Percentiles rank a stretch among this genome's conserved stretches.
These are phyloP conservation scores for Bimastos eiseni DNA, from an alignment of 2,888 invertebrate genomes.

Conservation along the genomic window DNA sequence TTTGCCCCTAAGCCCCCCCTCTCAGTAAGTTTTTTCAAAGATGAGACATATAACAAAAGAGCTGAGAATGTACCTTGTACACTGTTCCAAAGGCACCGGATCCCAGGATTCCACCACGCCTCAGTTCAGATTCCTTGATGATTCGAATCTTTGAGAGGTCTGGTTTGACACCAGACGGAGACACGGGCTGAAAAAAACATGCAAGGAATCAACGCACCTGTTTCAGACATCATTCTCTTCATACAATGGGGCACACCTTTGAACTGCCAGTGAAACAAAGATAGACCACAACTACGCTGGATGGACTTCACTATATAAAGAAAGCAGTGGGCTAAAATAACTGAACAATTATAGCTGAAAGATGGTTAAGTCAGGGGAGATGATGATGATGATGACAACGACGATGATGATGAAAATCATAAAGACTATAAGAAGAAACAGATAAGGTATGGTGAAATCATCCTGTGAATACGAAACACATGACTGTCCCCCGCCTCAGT, in stretches of 20 bases:
- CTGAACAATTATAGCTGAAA: background rate
- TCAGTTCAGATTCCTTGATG: slow-evolving; percentile 88
- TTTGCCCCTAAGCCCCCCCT: no score
- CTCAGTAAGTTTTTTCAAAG: no score
- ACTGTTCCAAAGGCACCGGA: slow-evolving; percentile 93
- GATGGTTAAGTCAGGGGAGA: background rate
- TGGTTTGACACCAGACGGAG: slow-evolving; percentile 88
- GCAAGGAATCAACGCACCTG: background rate
- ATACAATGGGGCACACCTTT: no score
- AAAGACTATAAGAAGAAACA: background rate
- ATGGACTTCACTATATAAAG: no score
- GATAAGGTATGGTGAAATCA: background rate
- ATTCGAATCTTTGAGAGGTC: slow-evolving; percentile 89
- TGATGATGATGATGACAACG: background rate
- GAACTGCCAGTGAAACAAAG: background rate
- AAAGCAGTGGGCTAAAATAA: background rate
- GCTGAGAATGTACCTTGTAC: background rate
- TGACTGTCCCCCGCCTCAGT: no score
- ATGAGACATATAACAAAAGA: no score
- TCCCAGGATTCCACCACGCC: slow-evolving; percentile 87
- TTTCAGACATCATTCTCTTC: no score
- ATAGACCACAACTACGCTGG: background rate
- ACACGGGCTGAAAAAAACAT: slow-evolving; percentile 62
- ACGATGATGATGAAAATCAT: background rate
- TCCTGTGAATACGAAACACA: background rate